Evolutionary conservation across 2,888 invertebrate species (phyloP).

Genomic region (Merodon equestris): DNA sequence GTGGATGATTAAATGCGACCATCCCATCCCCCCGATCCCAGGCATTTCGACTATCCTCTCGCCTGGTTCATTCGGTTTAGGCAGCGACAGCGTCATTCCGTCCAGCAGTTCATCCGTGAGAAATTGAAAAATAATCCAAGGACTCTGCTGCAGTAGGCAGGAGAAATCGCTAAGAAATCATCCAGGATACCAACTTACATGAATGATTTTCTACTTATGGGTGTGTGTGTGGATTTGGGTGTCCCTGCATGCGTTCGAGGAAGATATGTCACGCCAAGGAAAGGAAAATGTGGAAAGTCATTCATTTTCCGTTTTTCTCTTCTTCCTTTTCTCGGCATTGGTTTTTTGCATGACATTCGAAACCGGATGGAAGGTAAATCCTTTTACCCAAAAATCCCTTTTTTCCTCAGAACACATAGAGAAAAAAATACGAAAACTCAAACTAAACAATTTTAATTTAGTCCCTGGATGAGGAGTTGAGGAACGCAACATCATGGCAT

Average conservation of each 20-base stretch:
- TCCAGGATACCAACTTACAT: slow-evolving; percentile 7
- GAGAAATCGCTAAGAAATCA: background rate
- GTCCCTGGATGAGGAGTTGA: slow-evolving; percentile 23
- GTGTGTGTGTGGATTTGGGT: slow-evolving; percentile 3
- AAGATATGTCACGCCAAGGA: slow-evolving; percentile 22
- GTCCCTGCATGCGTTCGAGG: slow-evolving; percentile 5
- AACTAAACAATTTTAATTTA: slow-evolving; percentile 67
- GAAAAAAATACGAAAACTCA: slow-evolving; percentile 35
- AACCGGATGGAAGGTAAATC: slow-evolving; percentile 34
- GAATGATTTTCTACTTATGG: slow-evolving; percentile 28
- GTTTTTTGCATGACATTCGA: slow-evolving; percentile 48
- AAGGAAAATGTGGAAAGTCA: slow-evolving; percentile 52
- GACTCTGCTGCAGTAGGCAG: slow-evolving; percentile 22
- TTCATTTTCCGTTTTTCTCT: slow-evolving; percentile 53
- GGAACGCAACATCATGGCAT: background rate
- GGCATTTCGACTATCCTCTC: no score
- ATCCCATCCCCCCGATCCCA: background rate
- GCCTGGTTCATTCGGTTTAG: no score
- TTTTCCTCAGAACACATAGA: background rate
- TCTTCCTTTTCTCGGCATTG: slow-evolving; percentile 2
- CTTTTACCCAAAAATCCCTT: slow-evolving; percentile 24
- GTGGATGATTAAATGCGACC: slow-evolving; percentile 67
- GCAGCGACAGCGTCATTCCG: background rate
- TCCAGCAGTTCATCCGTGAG: slow-evolving; percentile 24
- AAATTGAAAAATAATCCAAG: slow-evolving; percentile 64